These are phyloP conservation scores for Diplolepis rosae DNA, from an alignment of 2,888 invertebrate genomes.

Conservation along the genomic window DNA sequence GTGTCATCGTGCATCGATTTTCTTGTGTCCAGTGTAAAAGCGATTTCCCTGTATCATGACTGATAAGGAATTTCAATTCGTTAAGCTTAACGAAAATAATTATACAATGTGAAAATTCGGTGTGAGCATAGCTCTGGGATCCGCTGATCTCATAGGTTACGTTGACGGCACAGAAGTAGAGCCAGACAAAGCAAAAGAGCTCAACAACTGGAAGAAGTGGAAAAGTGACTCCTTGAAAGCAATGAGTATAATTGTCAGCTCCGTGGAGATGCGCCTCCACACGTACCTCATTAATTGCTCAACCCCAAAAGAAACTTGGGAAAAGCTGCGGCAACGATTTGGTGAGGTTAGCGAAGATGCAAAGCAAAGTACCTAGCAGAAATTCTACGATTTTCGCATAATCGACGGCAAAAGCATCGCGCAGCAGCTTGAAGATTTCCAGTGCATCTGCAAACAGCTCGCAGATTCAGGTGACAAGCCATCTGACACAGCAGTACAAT, in stretches of 20 bases:
- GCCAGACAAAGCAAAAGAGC: slow-evolving; percentile 3
- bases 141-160: background rate
- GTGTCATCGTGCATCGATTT: background rate
- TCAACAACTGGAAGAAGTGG: slow-evolving; percentile 32
- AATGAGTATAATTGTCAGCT: slow-evolving; percentile 24
- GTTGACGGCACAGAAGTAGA: background rate
- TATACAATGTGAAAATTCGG: slow-evolving; percentile 23
- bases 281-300: slow-evolving; percentile 32
- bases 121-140: background rate
- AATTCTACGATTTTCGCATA: slow-evolving; percentile 31
- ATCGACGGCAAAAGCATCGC: slow-evolving; percentile 17
- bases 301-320: slow-evolving; percentile 37
- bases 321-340: slow-evolving; percentile 37
- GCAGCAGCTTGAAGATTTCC: too few relatives aligned
- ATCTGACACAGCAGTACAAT: slow-evolving; percentile 15
- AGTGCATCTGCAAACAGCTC: background rate
- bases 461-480: slow-evolving; percentile 29
- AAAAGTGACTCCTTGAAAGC: slow-evolving; percentile 16
- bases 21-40: background rate
- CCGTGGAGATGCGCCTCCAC: background rate
- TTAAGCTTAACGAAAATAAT: slow-evolving; percentile 13
- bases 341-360: slow-evolving; percentile 40
- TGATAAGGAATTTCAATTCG: background rate
- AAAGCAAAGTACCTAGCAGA: slow-evolving; percentile 39
- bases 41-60: background rate